Conservation (phyloP, 2,113 vertebrate species). For the Caretta caretta region DNA sequence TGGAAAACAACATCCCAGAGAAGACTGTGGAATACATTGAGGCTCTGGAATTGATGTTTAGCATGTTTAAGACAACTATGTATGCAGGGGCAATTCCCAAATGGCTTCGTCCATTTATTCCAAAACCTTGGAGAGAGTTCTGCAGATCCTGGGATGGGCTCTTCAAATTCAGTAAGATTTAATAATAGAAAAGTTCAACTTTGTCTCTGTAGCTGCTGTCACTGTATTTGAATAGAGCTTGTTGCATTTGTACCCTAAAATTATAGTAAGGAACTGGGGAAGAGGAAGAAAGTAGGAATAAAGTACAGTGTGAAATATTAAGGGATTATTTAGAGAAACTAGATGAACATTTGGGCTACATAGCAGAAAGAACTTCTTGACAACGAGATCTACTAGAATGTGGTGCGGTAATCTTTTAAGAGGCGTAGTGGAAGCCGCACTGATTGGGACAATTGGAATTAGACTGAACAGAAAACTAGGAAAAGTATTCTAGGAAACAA, state of each 20-base stretch:
- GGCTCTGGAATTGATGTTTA: constrained; percentile 94
- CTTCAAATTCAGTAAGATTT: constrained; percentile 93
- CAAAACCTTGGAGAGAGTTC: constrained; percentile 94
- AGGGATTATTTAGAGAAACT: not conserved
- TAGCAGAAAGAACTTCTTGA: not conserved
- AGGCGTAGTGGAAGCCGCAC: not conserved
- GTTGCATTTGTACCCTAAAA: constrained; percentile 40
- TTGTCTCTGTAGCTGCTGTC: constrained; percentile 41
- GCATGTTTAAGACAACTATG: constrained; percentile 96
- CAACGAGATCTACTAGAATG: not conserved
- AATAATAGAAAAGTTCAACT: constrained; percentile 53
- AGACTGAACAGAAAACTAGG: not conserved
- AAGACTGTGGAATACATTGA: constrained; percentile 89
- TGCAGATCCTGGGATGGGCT: constrained; percentile 95
- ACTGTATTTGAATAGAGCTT: constrained; percentile 33
- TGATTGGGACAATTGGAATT: not conserved
- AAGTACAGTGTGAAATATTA: not conserved
- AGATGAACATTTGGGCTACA: not conserved
- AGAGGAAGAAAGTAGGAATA: not conserved
- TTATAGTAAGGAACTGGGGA: not conserved
- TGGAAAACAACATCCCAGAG: constrained; percentile 85
- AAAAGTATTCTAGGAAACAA: not conserved
- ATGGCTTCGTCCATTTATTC: constrained; percentile 91
- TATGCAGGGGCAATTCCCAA: constrained; percentile 93
- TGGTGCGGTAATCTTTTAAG: not conserved